Evolutionary conservation across 2,888 invertebrate genomes (phyloP), one percentile per base, ranked within the genome.

Genomic region (Lomographa bimaculata): DNA sequence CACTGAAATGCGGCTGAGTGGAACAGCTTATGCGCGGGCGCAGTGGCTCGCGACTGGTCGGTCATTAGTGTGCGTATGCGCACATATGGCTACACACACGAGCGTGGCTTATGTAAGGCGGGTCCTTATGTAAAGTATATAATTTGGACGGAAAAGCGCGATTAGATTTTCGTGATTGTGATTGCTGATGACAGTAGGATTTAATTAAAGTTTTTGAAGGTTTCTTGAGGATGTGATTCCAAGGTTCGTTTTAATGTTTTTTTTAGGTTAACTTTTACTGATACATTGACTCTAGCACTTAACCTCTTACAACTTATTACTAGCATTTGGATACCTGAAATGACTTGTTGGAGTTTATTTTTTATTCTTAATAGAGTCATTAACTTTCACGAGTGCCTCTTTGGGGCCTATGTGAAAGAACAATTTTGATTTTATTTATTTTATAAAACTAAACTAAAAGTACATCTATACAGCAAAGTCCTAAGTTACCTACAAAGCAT

Each of bases 1-100:
- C 48, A 73, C 68, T 71, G 79, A 86, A 89, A 89, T 89, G 89
- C 89, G 89, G 47, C 75, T 81, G 77, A 85, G 80, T 89, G 89
- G 89, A 89, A 89, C 89, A 58, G 39, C 53, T 33, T 26, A 68
- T 50, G 71, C 79, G 78, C 83, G 68, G 57, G 84, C 85, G 85
- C 85, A 79, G 57, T 64, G 58, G 46, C 47, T 67, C 68, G 69
- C 67, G 63, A 71, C 71, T 60, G 61, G 66, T 47, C 47, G 39
- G 51, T 50, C 54, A 10, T 7, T 42, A 33, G 54, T 50, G 42
- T 52, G 53, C 51, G 54, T 47, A 29, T 9, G 53, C 48, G 42
- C 52, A 54, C 65, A 40, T 41, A 33, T 14, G 16, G 64, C 62
- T 62, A 62, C 58, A 55, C 46, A 44, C 40, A 57, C 36, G 36